A percentile compares a stretch with the other conserved stretches of the same genome.
phyloP scores from a whole-genome alignment of 2,888 invertebrate genomes.

The Acrobasis consociella region DNA sequence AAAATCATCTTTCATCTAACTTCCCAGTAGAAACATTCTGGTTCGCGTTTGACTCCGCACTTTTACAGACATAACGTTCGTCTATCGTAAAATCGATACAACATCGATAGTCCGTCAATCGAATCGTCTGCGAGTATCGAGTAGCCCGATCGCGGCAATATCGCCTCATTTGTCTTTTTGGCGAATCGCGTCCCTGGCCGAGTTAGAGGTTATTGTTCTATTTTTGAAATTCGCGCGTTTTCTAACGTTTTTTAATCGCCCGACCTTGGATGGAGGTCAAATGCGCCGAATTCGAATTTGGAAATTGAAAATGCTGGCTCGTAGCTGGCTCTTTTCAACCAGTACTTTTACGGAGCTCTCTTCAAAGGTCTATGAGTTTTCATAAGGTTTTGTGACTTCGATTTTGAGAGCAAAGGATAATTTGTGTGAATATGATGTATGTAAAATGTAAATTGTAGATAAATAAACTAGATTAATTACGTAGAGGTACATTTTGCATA shows the following conservation, averaged over 20 bases:
- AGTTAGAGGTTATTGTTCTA: constrained; percentile 78
- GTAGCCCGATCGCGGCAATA: constrained; percentile 53
- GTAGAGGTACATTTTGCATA: too few species aligned
- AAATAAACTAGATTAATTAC: too few species aligned
- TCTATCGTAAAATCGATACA: constrained; percentile 44
- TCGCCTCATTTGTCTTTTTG: constrained; percentile 66
- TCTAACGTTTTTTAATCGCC: constrained; percentile 52
- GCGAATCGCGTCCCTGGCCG: constrained; percentile 72
- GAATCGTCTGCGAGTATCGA: constrained; percentile 46
- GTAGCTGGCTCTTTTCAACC: background rate
- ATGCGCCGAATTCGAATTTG: constrained; percentile 8
- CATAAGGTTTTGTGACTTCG: too few species aligned
- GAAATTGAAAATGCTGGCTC: background rate
- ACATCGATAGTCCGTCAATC: constrained; percentile 47
- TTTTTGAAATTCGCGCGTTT: constrained; percentile 70
- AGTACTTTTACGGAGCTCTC: background rate
- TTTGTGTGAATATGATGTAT: too few species aligned
- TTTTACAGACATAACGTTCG: constrained; percentile 15
- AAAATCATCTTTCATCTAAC: background rate
- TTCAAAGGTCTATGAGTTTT: background rate
- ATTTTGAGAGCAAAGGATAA: too few species aligned
- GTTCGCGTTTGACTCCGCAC: background rate
- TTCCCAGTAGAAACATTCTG: background rate
- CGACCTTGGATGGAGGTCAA: constrained; percentile 31
- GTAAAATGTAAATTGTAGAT: too few species aligned